These are phyloP conservation scores for Pachypanchax playfairii DNA, from an alignment of 2,113 vertebrate species.

Conservation along the genomic window DNA sequence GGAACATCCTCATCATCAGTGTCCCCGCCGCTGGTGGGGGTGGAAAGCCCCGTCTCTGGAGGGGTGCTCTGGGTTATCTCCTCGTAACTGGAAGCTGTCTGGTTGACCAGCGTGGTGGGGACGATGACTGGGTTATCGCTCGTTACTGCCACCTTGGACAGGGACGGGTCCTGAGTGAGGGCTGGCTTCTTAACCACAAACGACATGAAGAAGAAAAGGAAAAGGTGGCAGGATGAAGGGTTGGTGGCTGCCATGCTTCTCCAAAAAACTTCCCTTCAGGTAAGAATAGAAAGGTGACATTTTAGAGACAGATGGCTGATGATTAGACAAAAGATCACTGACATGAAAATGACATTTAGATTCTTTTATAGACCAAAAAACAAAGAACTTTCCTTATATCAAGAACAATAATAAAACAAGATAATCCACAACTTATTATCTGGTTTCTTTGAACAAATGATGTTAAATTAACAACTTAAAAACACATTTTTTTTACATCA, in stretches of 20 bases:
- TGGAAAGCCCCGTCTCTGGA: constrained; percentile 73
- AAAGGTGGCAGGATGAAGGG: constrained; percentile 27
- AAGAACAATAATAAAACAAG: no score
- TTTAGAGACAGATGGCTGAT: constrained; percentile 6
- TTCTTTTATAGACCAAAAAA: constrained; percentile 4
- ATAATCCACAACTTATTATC: not conserved
- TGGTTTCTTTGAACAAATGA: not conserved
- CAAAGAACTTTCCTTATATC: no score
- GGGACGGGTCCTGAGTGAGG: constrained; percentile 57
- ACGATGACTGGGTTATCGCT: constrained; percentile 29
- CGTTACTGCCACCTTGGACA: constrained; percentile 38
- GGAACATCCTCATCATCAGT: constrained; percentile 79
- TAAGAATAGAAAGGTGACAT: constrained; percentile 22
- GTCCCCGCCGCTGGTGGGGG: constrained; percentile 72
- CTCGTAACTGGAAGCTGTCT: constrained; percentile 48
- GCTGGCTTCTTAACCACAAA: constrained; percentile 23
- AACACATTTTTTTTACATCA: not conserved
- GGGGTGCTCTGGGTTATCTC: constrained; percentile 63
- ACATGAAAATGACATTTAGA: not conserved
- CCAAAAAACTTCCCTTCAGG: constrained; percentile 40
- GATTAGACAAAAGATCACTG: constrained; percentile 10
- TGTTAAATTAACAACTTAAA: constrained; percentile 3
- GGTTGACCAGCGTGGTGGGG: constrained; percentile 53
- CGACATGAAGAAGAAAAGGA: constrained; percentile 37
- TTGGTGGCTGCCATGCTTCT: constrained; percentile 55